A percentile compares a stretch with the other conserved stretches of the same genome.
Conservation (phyloP, 1,140 invertebrate genomes). For the Melanaphis sacchari region DNA sequence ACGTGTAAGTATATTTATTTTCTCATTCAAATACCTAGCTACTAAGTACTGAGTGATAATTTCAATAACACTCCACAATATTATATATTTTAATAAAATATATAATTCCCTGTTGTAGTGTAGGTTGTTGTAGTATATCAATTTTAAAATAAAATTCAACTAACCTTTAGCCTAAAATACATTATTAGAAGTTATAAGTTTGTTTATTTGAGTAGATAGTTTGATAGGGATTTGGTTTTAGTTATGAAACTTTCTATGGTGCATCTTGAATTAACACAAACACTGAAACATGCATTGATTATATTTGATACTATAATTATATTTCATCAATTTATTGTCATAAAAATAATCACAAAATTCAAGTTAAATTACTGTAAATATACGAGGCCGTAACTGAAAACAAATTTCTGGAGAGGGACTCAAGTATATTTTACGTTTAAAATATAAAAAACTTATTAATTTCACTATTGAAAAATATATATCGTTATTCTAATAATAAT, state of each 20-base stretch:
- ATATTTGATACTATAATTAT: not conserved
- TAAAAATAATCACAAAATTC: not conserved
- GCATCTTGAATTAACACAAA: not conserved
- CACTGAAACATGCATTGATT: not conserved
- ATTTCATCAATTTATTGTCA: not conserved
- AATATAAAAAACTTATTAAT: no score
- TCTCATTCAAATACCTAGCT: not conserved
- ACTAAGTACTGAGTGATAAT: not conserved
- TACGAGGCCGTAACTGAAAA: not conserved
- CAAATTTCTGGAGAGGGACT: no score
- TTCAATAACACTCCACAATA: not conserved
- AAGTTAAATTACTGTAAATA: not conserved
- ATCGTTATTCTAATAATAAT: no score
- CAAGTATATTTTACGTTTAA: no score
- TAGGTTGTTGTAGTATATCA: not conserved
- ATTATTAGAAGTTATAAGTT: not conserved
- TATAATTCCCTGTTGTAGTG: not conserved
- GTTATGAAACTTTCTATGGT: not conserved
- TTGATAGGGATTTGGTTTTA: not conserved
- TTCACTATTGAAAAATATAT: no score
- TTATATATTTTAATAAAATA: not conserved
- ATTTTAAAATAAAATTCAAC: not conserved
- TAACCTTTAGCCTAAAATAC: not conserved
- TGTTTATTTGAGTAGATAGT: slow-evolving; percentile 2
- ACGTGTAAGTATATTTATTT: not conserved